Evolutionary conservation across 2,113 vertebrate species (phyloP).

Genomic region (Nyctereutes procyonoides): DNA sequence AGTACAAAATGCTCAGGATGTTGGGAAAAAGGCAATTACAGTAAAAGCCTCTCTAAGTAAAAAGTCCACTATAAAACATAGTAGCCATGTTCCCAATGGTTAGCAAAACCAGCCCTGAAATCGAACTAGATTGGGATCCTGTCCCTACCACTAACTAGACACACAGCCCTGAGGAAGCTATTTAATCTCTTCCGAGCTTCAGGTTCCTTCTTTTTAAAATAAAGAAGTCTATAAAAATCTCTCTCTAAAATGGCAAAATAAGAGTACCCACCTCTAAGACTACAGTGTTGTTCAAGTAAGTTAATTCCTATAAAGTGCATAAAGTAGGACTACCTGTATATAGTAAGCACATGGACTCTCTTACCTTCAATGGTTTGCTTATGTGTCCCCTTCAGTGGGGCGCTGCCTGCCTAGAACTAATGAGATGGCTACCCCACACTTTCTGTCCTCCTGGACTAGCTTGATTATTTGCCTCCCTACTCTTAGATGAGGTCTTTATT

Average conservation of each 20-base stretch:
- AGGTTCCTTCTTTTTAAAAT: constrained; percentile 27
- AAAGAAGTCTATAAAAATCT: not conserved
- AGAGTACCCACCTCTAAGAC: not conserved
- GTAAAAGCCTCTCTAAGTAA: not conserved
- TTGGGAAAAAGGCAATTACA: not conserved
- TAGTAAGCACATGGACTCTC: fast-evolving
- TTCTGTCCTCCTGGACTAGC: not conserved
- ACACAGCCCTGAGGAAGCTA: not conserved
- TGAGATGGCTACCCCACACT: not conserved
- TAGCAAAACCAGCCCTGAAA: not conserved
- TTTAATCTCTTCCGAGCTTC: not conserved
- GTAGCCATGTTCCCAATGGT: not conserved
- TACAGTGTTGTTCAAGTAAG: not conserved
- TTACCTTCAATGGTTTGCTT: not conserved
- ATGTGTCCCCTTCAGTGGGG: not conserved
- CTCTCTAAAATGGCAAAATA: not conserved
- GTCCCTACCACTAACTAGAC: not conserved
- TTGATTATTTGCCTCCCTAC: not conserved
- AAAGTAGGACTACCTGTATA: not conserved
- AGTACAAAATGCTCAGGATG: not conserved
- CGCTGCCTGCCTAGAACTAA: not conserved
- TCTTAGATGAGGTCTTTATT: not conserved
- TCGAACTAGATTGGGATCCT: not conserved
- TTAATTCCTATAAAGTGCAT: not conserved
- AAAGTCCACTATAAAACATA: not conserved